Conservation (phyloP, 2,113 vertebrate species). For the Thamnophis sirtalis region DNA sequence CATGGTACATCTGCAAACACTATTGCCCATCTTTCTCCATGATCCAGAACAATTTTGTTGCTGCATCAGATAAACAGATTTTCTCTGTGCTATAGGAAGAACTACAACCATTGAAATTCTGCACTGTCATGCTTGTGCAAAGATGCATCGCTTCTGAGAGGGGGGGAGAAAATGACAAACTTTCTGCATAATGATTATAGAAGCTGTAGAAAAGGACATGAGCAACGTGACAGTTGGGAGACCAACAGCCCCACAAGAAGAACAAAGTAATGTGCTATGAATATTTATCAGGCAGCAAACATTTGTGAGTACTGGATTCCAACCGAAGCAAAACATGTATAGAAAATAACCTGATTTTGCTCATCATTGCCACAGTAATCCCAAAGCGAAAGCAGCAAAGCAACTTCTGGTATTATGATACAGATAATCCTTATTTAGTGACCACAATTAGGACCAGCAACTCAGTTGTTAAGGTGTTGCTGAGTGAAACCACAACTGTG, state of each 20-base stretch:
- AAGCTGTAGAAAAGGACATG: not conserved
- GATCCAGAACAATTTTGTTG: not conserved
- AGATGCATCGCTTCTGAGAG: not conserved
- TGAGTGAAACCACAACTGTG: not conserved
- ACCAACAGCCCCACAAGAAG: not conserved
- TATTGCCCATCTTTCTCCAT: not conserved
- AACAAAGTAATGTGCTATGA: slow-evolving; percentile 12
- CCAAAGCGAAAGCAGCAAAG: slow-evolving; percentile 29
- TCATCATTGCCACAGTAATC: slow-evolving; percentile 32
- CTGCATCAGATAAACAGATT: not conserved
- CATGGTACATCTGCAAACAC: not conserved
- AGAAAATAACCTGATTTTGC: slow-evolving; percentile 21
- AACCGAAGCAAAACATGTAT: slow-evolving; percentile 48
- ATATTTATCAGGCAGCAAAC: slow-evolving; percentile 8
- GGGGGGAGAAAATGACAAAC: not conserved
- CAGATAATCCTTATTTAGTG: not conserved
- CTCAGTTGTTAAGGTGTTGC: not conserved
- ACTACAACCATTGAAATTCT: not conserved
- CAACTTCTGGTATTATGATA: not conserved
- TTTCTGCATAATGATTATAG: not conserved
- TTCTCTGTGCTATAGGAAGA: not conserved
- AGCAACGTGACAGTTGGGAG: not conserved
- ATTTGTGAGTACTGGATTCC: not conserved
- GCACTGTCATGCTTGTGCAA: not conserved
- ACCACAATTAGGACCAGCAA: not conserved